Conservation (phyloP, 2,113 vertebrate genomes). For the Pteronura brasiliensis region DNA sequence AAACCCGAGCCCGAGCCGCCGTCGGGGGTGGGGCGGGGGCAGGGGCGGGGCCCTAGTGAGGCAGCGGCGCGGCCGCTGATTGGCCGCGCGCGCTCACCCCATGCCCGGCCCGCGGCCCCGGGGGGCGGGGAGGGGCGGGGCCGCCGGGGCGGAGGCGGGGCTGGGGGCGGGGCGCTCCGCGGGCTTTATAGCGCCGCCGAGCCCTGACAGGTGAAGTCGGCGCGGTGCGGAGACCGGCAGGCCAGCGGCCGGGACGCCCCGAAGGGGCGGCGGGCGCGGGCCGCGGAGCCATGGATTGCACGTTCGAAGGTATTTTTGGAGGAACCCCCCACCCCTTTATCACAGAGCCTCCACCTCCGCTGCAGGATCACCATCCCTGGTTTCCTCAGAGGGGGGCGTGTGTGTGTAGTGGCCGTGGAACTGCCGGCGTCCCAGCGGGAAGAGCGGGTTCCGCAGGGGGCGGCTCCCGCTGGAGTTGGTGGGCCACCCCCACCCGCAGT, state of each 20-base stretch:
- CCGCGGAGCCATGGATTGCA: conserved; percentile 73
- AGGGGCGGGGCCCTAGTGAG: conserved; percentile 77
- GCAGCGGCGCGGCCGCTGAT: conserved; percentile 85
- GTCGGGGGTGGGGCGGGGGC: conserved; percentile 75
- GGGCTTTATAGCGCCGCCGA: not conserved
- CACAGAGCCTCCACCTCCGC: not conserved
- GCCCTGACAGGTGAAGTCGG: conserved; percentile 28
- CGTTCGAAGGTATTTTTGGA: conserved; percentile 78
- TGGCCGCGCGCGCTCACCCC: conserved; percentile 94
- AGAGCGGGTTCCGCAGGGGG: not conserved
- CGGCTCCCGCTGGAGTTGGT: not conserved
- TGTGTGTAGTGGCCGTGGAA: not conserved
- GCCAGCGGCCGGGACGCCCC: not conserved
- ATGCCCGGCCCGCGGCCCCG: conserved; percentile 85
- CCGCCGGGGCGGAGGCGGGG: not conserved
- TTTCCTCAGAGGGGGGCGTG: not conserved
- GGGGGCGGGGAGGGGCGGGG: conserved; percentile 51
- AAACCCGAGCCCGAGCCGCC: conserved; percentile 62
- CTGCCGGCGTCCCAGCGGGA: not conserved
- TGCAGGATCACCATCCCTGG: not conserved
- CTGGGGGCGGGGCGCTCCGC: not conserved
- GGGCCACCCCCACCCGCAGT: not conserved
- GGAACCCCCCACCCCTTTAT: not conserved
- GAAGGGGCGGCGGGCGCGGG: conserved; percentile 44
- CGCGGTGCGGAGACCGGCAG: not conserved